These are phyloP conservation scores for Upupa epops DNA, from an alignment of 2,113 vertebrate genomes.

Conservation along the genomic window DNA sequence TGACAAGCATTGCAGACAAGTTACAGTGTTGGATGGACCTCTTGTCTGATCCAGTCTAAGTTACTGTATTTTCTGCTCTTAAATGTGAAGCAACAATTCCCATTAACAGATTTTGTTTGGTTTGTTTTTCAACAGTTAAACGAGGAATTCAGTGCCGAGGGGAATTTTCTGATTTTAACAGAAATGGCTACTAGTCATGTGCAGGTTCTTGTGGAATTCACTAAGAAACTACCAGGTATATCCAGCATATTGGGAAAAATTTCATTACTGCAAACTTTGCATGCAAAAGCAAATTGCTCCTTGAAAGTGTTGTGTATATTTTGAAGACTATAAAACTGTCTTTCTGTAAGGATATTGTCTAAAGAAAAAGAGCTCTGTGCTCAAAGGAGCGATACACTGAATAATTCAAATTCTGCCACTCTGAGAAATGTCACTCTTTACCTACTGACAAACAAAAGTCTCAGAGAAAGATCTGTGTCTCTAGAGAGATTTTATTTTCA, in stretches of 20 bases:
- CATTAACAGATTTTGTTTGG: slow-evolving; percentile 18
- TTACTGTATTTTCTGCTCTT: neutral
- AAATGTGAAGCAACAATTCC: neutral
- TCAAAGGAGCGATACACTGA: neutral
- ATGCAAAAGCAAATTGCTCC: neutral
- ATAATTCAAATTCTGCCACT: neutral
- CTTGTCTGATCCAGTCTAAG: neutral
- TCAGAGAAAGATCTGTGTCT: neutral
- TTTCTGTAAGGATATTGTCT: neutral
- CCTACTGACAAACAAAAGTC: neutral
- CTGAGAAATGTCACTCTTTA: neutral
- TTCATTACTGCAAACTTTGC: neutral
- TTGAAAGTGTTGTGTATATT: neutral
- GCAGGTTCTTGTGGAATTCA: slow-evolving; percentile 97
- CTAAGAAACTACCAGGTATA: slow-evolving; percentile 95
- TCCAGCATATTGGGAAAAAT: neutral
- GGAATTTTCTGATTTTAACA: slow-evolving; percentile 95
- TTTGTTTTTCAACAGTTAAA: slow-evolving; percentile 81
- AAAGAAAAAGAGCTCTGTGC: neutral
- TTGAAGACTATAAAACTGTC: neutral
- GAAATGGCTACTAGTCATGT: slow-evolving; percentile 98
- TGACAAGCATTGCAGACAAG: neutral
- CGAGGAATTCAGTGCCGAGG: slow-evolving; percentile 91
- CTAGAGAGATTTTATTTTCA: neutral
- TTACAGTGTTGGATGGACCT: neutral